Conservation (phyloP, 2,888 invertebrate species). For the Orchestes rusci region DNA sequence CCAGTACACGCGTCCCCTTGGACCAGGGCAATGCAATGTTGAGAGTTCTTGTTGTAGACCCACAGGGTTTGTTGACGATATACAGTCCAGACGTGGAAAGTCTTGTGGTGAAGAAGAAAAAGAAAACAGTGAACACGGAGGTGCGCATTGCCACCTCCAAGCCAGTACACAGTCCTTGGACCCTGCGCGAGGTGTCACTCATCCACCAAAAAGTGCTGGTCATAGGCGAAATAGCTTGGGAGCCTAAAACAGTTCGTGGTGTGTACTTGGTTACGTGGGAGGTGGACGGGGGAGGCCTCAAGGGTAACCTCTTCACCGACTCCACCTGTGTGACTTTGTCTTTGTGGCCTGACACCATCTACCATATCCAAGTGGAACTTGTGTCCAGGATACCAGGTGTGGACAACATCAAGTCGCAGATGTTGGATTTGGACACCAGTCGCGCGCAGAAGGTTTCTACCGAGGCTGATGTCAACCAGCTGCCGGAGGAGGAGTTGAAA, state of each 20-base stretch:
- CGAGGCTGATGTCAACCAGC: slow-evolving; percentile 53
- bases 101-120: slow-evolving; percentile 42
- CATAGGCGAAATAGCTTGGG: slow-evolving; percentile 69
- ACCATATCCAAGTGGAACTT: slow-evolving; percentile 70
- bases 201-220: slow-evolving; percentile 66
- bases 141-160: slow-evolving; percentile 48
- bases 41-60: slow-evolving; percentile 62
- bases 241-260: slow-evolving; percentile 56
- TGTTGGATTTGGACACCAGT: slow-evolving; percentile 59
- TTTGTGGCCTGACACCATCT: slow-evolving; percentile 73
- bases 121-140: slow-evolving; percentile 47
- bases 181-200: slow-evolving; percentile 59
- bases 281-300: slow-evolving; percentile 72
- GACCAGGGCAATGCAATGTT: slow-evolving; percentile 53
- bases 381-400: slow-evolving; percentile 55
- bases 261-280: slow-evolving; percentile 80
- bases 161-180: slow-evolving; percentile 51
- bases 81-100: slow-evolving; percentile 60
- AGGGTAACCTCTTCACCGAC: slow-evolving; percentile 75
- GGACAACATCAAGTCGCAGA: slow-evolving; percentile 56
- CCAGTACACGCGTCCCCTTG: slow-evolving; percentile 57
- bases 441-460: slow-evolving; percentile 58
- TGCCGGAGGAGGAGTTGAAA: slow-evolving; percentile 48
- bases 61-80: slow-evolving; percentile 62
- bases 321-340: slow-evolving; percentile 71